These are phyloP conservation scores for Clarias laeviceps DNA, from an alignment of 2,797 vertebrate genomes.

Conservation along the genomic window DNA sequence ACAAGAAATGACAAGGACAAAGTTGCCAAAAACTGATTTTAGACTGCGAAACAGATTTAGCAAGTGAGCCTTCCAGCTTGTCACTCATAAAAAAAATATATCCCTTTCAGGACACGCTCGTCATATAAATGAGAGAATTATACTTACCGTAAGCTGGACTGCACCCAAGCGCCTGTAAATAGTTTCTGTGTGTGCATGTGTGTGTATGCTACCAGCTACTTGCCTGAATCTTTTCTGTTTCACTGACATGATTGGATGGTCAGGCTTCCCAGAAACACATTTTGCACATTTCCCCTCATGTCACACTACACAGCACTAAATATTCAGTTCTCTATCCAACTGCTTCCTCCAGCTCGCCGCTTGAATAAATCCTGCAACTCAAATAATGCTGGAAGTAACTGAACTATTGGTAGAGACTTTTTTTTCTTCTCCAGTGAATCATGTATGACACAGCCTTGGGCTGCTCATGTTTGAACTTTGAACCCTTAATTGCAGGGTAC, in stretches of 20 bases:
- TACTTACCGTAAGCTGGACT: slow-evolving; percentile 36
- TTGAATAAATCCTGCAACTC: slow-evolving; percentile 8
- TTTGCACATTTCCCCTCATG: slow-evolving; percentile 45
- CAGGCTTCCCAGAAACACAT: slow-evolving; percentile 31
- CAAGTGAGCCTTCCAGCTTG: slow-evolving; percentile 20
- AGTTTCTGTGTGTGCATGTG: slow-evolving; percentile 1
- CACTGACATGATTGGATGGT: slow-evolving; percentile 29
- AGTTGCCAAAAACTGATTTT: slow-evolving; percentile 15
- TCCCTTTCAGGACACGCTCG: slow-evolving; percentile 26
- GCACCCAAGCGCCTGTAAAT: not conserved
- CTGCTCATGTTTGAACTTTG: slow-evolving; percentile 56
- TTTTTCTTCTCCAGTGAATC: not conserved
- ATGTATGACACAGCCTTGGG: slow-evolving; percentile 51
- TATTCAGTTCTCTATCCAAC: slow-evolving; percentile 26
- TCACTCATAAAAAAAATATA: slow-evolving; percentile 32
- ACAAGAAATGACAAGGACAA: not conserved
- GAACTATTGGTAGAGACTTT: not conserved
- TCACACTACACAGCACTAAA: slow-evolving; percentile 26
- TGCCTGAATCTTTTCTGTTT: slow-evolving; percentile 28
- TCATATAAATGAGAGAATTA: slow-evolving; percentile 45
- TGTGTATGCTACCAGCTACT: not conserved
- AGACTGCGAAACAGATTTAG: slow-evolving; percentile 29
- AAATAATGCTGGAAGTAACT: not conserved
- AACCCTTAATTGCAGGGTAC: slow-evolving; percentile 62
- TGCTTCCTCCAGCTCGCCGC: not conserved